These are phyloP conservation scores for Lucilia sericata DNA, from an alignment of 1,140 invertebrate genomes.

Conservation along the genomic window DNA sequence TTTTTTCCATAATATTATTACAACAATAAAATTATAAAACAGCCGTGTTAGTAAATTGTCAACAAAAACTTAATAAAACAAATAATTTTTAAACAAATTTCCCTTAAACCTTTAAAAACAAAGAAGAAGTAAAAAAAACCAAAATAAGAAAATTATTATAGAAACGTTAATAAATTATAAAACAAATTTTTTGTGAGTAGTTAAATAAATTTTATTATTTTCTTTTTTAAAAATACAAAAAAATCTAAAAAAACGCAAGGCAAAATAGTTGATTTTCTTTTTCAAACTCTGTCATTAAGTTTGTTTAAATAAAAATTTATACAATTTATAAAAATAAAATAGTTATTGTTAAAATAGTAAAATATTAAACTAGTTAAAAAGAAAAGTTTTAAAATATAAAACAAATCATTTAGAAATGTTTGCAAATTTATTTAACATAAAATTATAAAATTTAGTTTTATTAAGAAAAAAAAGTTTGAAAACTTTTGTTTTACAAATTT, in stretches of 20 bases:
- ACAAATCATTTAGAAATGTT: background rate
- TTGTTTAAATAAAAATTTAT: background rate
- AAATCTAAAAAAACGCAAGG: background rate
- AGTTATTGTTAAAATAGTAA: too few relatives aligned
- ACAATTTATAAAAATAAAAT: too few relatives aligned
- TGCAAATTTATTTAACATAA: background rate
- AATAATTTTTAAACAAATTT: background rate
- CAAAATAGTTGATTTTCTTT: background rate
- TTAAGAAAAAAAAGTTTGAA: too few relatives aligned
- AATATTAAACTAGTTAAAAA: background rate
- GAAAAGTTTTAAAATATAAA: background rate
- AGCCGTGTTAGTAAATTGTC: background rate
- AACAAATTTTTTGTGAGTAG: background rate
- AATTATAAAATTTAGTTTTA: too few relatives aligned
- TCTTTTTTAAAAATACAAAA: background rate
- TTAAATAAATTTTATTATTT: conserved; percentile 6
- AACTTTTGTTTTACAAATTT: too few relatives aligned
- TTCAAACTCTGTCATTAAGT: background rate
- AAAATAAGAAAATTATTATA: background rate
- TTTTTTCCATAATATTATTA: background rate
- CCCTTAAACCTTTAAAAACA: background rate
- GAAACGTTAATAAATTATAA: background rate
- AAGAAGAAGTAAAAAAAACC: background rate
- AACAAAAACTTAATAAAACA: background rate
- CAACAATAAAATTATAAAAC: background rate